Evolutionary conservation across 30 jellyfish, hydroid and myxozoan species (phyloP).

Genomic region (Aurelia sp.): DNA sequence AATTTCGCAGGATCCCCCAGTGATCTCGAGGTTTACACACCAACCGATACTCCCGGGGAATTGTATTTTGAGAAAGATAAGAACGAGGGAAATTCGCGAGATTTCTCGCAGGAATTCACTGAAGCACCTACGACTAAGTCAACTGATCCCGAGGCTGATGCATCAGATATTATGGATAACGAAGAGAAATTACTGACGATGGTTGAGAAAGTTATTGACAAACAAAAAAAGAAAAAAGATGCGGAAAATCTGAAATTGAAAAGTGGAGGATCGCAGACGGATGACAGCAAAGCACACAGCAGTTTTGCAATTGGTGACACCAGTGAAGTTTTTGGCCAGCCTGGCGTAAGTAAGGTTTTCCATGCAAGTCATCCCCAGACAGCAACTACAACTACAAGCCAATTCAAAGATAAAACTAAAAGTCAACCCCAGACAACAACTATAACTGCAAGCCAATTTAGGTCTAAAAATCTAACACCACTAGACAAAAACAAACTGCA

Average conservation of each 20-base stretch:
- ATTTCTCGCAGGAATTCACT: neutral
- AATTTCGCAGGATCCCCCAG: constrained; percentile 43
- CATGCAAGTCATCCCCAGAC: too few species aligned
- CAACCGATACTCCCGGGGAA: constrained; percentile 34
- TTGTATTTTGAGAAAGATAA: constrained; percentile 40
- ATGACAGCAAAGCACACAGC: neutral
- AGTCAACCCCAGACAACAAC: too few species aligned
- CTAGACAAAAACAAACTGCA: constrained; percentile 4
- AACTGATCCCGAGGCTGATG: constrained; percentile 19
- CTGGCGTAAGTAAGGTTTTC: too few species aligned
- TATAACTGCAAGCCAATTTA: neutral
- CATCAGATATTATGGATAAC: constrained; percentile 47
- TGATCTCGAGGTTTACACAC: constrained; percentile 42
- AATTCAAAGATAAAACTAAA: too few species aligned
- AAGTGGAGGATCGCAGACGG: too few species aligned
- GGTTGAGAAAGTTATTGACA: constrained; percentile 54
- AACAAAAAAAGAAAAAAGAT: constrained; percentile 24
- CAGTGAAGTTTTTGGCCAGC: constrained; percentile 26
- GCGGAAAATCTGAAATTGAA: too few species aligned
- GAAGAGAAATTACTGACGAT: constrained; percentile 53
- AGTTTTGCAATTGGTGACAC: constrained; percentile 45
- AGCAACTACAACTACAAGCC: neutral
- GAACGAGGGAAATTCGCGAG: neutral
- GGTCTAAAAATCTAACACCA: neutral
- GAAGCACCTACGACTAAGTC: constrained; percentile 39